Evolutionary conservation across 2,888 invertebrate genomes (phyloP), one percentile per base, ranked within the genome.

Genomic region (Ochropleura plecta): DNA sequence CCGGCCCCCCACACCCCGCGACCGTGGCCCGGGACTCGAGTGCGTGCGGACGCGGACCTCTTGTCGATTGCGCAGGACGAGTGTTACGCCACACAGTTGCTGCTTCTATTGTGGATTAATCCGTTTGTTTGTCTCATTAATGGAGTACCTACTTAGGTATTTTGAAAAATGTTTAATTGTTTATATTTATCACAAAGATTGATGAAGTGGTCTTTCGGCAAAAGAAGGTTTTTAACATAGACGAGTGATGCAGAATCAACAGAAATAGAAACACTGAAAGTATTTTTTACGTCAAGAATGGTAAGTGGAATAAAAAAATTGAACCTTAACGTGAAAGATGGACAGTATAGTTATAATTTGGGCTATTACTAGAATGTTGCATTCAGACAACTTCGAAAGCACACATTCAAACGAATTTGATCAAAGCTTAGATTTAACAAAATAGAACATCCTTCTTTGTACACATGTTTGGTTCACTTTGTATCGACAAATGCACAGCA

Each of bases 21-120:
- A 30, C 20, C n/a, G 10, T 42, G 18, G 49, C 59, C 79, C 65
- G 51, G 60, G 48, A 49, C 60, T 73, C 57, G 60, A 83, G 70
- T 71, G 81, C 73, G 83, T 79, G 73, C 65, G 55, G 73, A 79
- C 30, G 55, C 53, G 20, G 71, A 71, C 60, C 83, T 60, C 71
- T 80, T 42, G 67, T 76, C 71, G 53, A 60, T 71, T 66, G 49
- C 44, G 44, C 53, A 57, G 48, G 30, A 48, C 70, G 16, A 70
- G 71, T 69, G 65, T 68, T 55, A 59, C 55, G 49, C 70, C 57
- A 64, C 82, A 70, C 46, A 53, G 53, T 48, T 55, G 51, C 70
- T 67, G 55, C 46, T 53, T 60, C 40, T 66, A 53, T 57, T 78
- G 62, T 59, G 40, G 44, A 20, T 55, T 40, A 49, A 78, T 62